A percentile compares a stretch with the other conserved stretches of the same genome.
These are phyloP conservation scores for Zoanthus solanderi DNA, from an alignment of 92 coral and sea anemone genomes.

Conservation along the genomic window DNA sequence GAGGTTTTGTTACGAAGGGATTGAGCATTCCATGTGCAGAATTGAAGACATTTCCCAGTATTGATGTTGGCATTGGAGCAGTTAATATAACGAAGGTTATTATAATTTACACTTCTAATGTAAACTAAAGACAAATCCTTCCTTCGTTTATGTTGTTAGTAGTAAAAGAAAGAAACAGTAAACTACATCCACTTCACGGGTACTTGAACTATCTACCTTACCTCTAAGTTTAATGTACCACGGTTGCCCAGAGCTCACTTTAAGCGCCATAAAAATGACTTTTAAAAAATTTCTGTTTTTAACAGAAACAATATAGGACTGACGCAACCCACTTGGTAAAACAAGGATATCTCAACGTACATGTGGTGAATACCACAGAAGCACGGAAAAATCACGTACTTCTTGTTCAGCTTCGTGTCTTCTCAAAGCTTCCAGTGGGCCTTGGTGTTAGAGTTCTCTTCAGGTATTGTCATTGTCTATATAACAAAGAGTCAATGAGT, in stretches of 20 bases:
- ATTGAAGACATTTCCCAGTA: slow-evolving; percentile 46
- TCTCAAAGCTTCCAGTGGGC: slow-evolving; percentile 59
- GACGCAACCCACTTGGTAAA: slow-evolving; percentile 25
- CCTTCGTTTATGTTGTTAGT: too few species aligned
- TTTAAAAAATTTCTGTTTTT: background rate
- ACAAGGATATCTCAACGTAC: slow-evolving; percentile 66
- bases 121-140: too few species aligned
- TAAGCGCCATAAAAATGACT: background rate
- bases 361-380: slow-evolving; percentile 50
- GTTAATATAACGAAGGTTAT: slow-evolving; percentile 40
- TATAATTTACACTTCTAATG: slow-evolving; percentile 28
- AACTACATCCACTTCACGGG: too few species aligned
- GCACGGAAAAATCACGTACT: slow-evolving; percentile 62
- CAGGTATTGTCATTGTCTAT: slow-evolving; percentile 42
- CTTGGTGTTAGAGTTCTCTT: slow-evolving; percentile 58
- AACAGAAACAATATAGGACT: slow-evolving; percentile 26
- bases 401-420: slow-evolving; percentile 49
- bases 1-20: slow-evolving; percentile 11
- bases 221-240: too few species aligned
- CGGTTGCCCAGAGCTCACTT: too few species aligned
- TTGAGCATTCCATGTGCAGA: slow-evolving; percentile 6
- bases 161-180: too few species aligned
- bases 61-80: slow-evolving; percentile 47
- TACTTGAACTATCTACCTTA: too few species aligned
- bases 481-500: background rate